phyloP scores from a whole-genome alignment of 2,113 vertebrate genomes.

The Lagopus leucura region DNA sequence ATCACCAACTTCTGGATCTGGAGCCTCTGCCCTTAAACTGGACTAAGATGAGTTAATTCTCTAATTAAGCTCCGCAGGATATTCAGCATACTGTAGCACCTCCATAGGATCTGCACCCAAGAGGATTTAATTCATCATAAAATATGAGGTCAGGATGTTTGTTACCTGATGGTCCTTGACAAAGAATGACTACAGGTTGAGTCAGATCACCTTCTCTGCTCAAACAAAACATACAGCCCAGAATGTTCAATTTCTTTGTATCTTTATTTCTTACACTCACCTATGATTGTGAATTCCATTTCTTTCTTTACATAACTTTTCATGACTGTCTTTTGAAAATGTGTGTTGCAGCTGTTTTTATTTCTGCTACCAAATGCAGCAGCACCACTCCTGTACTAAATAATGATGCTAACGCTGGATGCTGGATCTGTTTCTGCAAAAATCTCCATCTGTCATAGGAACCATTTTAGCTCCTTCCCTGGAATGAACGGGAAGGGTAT shows the following conservation, averaged over 20 bases:
- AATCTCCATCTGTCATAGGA: fast-evolving
- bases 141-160: neutral
- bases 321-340: neutral
- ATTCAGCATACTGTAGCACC: neutral
- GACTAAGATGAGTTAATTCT: neutral
- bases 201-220: neutral
- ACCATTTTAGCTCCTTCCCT: neutral
- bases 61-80: neutral
- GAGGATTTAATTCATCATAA: neutral
- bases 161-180: neutral
- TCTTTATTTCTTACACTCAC: neutral
- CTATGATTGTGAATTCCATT: neutral
- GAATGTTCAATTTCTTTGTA: too few species aligned
- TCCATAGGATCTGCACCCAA: fast-evolving
- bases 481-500: fast-evolving
- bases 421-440: neutral
- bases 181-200: neutral
- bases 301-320: neutral
- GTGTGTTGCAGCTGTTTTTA: neutral
- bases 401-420: neutral
- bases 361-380: neutral
- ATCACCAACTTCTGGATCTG: too few species aligned
- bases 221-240: too few species aligned
- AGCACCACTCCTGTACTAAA: neutral
- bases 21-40: neutral